Evolutionary conservation across 2,888 invertebrate genomes (phyloP).

Genomic region (Calameuta filiformis): DNA sequence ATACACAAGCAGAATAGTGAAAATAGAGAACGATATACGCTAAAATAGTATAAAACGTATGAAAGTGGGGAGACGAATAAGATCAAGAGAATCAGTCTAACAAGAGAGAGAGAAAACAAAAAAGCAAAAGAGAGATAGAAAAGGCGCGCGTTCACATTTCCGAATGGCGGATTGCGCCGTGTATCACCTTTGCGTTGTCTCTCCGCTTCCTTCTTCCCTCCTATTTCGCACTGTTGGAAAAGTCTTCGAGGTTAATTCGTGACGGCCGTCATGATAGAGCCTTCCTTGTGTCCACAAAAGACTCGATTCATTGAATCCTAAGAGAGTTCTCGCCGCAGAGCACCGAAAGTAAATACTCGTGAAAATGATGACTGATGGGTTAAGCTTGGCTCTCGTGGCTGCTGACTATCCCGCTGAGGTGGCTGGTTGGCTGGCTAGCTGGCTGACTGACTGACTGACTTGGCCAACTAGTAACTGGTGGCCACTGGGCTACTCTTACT

Average conservation of each 20-base stretch:
- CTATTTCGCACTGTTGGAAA: constrained; percentile 13
- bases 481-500: neutral
- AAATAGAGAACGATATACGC: neutral
- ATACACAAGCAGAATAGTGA: neutral
- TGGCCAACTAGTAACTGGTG: neutral
- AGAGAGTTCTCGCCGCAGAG: neutral
- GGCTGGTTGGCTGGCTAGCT: neutral
- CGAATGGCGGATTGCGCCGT: neutral
- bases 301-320: neutral
- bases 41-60: neutral
- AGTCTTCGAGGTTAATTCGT: constrained; percentile 30
- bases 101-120: neutral
- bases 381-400: neutral
- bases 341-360: neutral
- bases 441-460: neutral
- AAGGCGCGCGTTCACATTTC: constrained; percentile 3
- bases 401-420: neutral
- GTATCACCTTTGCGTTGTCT: neutral
- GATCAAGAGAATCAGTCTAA: neutral
- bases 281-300: constrained; percentile 8
- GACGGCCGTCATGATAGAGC: constrained; percentile 30
- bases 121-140: neutral
- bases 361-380: neutral
- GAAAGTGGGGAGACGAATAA: neutral
- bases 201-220: neutral